Conservation (phyloP, 2,888 invertebrate species). For the Andrena haemorrhoa region DNA sequence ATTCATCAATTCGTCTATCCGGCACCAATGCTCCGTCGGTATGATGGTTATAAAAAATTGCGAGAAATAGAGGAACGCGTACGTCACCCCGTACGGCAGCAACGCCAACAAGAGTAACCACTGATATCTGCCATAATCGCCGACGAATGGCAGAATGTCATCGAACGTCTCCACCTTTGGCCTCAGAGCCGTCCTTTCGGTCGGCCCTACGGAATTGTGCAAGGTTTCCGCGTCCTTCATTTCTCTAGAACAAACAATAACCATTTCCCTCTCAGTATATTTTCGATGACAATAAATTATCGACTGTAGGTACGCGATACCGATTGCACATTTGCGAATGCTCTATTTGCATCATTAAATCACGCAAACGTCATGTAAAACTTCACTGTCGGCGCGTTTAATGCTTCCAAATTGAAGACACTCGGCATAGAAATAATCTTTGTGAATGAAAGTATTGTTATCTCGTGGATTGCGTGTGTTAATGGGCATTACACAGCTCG, state of each 20-base stretch:
- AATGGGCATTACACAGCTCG: not conserved
- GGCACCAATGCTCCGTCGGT: conserved; percentile 85
- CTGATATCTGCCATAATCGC: conserved; percentile 86
- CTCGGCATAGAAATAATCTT: not conserved
- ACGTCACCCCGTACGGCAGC: conserved; percentile 85
- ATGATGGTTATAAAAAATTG: conserved; percentile 86
- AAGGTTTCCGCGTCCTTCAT: conserved; percentile 56
- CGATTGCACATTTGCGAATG: not conserved
- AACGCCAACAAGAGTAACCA: conserved; percentile 84
- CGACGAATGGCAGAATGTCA: conserved; percentile 85
- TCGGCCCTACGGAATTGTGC: conserved; percentile 37
- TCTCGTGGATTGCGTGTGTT: not conserved
- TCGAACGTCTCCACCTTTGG: conserved; percentile 84
- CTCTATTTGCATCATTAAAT: not conserved
- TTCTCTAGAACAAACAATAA: conserved; percentile 37
- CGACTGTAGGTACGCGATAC: not conserved
- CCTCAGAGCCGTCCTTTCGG: conserved; percentile 75
- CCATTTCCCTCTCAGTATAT: not conserved
- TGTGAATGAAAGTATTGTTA: not conserved
- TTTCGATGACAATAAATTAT: not conserved
- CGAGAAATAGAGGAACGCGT: conserved; percentile 85
- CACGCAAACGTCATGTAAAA: not conserved
- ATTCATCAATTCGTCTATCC: conserved; percentile 81
- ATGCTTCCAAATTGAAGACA: not conserved
- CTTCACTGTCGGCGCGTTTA: not conserved